Percentiles rank a stretch among this genome's conserved stretches.
Conservation (phyloP, 2,888 invertebrate species). For the Pomacea canaliculata region DNA sequence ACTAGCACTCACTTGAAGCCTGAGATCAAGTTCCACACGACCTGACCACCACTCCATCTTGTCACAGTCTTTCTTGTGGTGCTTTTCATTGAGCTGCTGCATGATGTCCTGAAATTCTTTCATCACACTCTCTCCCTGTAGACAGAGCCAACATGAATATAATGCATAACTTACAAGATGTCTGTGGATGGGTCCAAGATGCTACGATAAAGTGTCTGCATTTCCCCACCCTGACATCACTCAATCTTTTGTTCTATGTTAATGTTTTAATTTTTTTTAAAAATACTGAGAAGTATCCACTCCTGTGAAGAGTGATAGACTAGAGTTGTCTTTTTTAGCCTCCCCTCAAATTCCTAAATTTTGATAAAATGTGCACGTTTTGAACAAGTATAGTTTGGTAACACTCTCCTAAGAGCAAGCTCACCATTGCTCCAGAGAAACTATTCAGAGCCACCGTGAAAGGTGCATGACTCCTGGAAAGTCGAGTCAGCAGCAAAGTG, state of each 20-base stretch:
- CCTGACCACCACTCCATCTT: constrained; percentile 57
- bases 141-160: neutral
- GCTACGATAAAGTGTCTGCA: too few relatives aligned
- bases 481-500: constrained; percentile 49
- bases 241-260: too few relatives aligned
- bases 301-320: too few relatives aligned
- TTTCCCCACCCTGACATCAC: too few relatives aligned
- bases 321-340: too few relatives aligned
- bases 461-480: constrained; percentile 47
- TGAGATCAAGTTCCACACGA: constrained; percentile 7
- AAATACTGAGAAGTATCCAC: too few relatives aligned
- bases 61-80: constrained; percentile 44
- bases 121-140: constrained; percentile 49
- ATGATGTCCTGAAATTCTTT: constrained; percentile 47
- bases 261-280: too few relatives aligned
- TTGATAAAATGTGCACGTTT: too few relatives aligned
- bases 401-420: neutral
- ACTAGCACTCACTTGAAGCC: neutral
- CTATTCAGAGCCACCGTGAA: constrained; percentile 50
- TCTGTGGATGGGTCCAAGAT: too few relatives aligned
- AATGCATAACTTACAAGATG: too few relatives aligned
- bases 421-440: constrained; percentile 25
- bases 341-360: too few relatives aligned
- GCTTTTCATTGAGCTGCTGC: constrained; percentile 34
- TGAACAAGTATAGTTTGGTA: too few relatives aligned